Evolutionary conservation across 2,113 vertebrate genomes (phyloP).

Genomic region (Tychaedon coryphoeus): DNA sequence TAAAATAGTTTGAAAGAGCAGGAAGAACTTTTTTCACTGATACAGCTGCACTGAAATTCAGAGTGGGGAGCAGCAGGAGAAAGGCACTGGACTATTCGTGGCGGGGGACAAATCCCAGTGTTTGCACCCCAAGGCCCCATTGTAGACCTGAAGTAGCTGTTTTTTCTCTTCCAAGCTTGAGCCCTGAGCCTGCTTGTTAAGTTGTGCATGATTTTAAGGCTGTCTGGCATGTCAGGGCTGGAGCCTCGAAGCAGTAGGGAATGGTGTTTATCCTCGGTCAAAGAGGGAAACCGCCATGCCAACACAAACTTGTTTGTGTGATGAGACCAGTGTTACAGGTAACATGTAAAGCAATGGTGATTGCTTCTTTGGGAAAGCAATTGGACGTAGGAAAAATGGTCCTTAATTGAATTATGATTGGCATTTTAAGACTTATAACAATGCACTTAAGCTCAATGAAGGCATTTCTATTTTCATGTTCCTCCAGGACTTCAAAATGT

Average conservation of each 20-base stretch:
- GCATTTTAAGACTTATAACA: not conserved
- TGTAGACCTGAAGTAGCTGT: not conserved
- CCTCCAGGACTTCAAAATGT: not conserved
- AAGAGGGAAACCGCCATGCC: not conserved
- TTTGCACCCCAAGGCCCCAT: not conserved
- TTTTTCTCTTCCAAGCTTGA: not conserved
- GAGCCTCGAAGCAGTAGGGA: not conserved
- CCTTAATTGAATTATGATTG: not conserved
- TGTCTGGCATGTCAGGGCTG: not conserved
- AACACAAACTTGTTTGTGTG: not conserved
- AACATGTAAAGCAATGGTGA: not conserved
- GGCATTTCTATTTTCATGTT: not conserved
- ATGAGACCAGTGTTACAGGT: not conserved
- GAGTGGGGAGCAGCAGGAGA: not conserved
- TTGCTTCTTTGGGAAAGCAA: not conserved
- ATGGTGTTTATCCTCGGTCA: not conserved
- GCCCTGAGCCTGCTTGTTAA: not conserved
- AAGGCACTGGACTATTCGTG: not conserved
- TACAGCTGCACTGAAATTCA: not conserved
- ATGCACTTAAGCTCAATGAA: not conserved
- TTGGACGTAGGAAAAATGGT: not conserved
- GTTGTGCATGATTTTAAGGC: not conserved
- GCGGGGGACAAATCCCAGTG: accelerated
- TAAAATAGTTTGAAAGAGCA: not conserved
- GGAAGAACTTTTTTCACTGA: not conserved